A percentile compares a stretch with the other conserved stretches of the same genome.
These are phyloP conservation scores for Echiichthys vipera DNA, from an alignment of 2,797 vertebrate genomes.

Conservation along the genomic window DNA sequence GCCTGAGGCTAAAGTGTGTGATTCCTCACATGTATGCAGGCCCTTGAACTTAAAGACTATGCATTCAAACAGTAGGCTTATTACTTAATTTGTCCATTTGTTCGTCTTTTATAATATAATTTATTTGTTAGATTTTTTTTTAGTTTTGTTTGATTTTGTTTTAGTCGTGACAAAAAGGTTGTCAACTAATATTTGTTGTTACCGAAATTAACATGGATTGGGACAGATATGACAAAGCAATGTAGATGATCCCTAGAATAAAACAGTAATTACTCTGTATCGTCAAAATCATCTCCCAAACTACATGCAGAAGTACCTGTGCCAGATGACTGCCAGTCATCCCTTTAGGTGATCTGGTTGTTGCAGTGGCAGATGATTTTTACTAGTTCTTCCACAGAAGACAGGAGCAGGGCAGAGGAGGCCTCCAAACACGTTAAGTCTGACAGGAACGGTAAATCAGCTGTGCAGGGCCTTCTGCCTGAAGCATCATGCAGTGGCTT, in stretches of 20 bases:
- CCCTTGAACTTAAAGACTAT: not conserved
- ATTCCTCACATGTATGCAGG: not conserved
- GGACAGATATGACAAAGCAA: not conserved
- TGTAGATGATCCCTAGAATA: not conserved
- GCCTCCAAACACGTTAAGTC: constrained; percentile 75
- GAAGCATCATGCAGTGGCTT: constrained; percentile 74
- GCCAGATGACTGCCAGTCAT: constrained; percentile 77
- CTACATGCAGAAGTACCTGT: constrained; percentile 72
- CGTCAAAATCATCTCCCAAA: not conserved
- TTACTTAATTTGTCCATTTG: not conserved
- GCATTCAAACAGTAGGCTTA: too few relatives aligned
- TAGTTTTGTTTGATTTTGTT: not conserved
- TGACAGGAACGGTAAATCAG: constrained; percentile 76
- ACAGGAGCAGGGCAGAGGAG: constrained; percentile 52
- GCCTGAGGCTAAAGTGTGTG: not conserved
- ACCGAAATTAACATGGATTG: not conserved
- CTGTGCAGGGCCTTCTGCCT: constrained; percentile 67
- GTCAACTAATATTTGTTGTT: not conserved
- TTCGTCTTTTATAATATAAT: not conserved
- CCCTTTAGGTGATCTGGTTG: constrained; percentile 69
- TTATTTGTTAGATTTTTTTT: not conserved
- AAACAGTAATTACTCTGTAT: not conserved
- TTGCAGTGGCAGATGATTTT: constrained; percentile 53
- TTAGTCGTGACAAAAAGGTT: not conserved
- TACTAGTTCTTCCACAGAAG: constrained; percentile 41